phyloP scores from a whole-genome alignment of 1,140 invertebrate species.

The Brachionus rubens region DNA sequence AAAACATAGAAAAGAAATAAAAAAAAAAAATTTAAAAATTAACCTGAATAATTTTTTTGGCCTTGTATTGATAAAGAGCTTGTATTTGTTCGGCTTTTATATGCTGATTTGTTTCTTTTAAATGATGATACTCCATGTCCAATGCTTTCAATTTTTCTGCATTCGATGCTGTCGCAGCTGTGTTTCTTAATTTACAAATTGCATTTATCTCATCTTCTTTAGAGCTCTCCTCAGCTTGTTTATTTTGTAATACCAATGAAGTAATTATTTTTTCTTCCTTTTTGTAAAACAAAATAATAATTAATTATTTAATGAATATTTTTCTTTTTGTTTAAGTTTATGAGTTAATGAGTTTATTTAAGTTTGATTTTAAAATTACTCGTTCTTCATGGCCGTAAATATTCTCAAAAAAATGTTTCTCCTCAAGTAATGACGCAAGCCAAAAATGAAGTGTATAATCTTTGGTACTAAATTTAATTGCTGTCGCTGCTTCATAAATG shows the following conservation, averaged over 20 bases:
- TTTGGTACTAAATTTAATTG: background rate
- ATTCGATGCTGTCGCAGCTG: background rate
- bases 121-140: constrained; percentile 27
- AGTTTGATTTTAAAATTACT: background rate
- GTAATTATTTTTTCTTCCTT: background rate
- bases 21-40: background rate
- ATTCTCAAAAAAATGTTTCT: constrained; percentile 19
- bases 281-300: background rate
- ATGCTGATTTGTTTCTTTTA: constrained; percentile 13
- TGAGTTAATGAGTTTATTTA: background rate
- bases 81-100: constrained; percentile 42
- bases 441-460: background rate
- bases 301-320: background rate
- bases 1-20: background rate
- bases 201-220: constrained; percentile 46
- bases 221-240: constrained; percentile 17
- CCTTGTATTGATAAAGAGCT: constrained; percentile 27
- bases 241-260: constrained; percentile 18
- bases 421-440: constrained; percentile 7
- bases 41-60: constrained; percentile 27
- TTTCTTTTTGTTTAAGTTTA: background rate
- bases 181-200: constrained; percentile 21
- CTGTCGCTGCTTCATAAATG: constrained; percentile 5
- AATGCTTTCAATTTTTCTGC: constrained; percentile 42
- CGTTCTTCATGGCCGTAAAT: constrained; percentile 10